Evolutionary conservation across 2,113 vertebrate genomes (phyloP).

Genomic region (Lonchura striata): DNA sequence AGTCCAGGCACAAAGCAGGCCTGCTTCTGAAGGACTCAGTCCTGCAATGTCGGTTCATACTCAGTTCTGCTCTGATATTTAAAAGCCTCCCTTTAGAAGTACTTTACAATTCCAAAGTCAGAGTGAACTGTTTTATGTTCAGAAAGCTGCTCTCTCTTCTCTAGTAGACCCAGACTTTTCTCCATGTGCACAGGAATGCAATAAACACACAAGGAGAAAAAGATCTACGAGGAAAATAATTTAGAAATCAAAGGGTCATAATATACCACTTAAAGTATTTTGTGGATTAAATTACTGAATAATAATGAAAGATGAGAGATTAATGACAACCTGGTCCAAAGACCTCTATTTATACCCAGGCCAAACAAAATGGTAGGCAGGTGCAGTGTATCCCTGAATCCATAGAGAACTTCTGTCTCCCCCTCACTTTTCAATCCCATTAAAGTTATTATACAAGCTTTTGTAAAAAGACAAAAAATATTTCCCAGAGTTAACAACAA

Average conservation of each 20-base stretch:
- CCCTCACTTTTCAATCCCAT: neutral
- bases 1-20: neutral
- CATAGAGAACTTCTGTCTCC: neutral
- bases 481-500: constrained; percentile 27
- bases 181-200: neutral
- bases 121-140: neutral
- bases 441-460: neutral
- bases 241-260: constrained; percentile 51
- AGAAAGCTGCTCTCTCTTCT: neutral
- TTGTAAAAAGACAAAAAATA: constrained; percentile 21
- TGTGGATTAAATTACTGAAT: constrained; percentile 40
- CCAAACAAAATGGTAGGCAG: constrained; percentile 37
- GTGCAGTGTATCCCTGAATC: neutral
- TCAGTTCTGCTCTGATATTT: neutral
- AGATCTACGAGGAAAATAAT: neutral
- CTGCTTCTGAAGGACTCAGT: neutral
- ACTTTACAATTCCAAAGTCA: neutral
- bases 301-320: constrained; percentile 51
- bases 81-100: neutral
- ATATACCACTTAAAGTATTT: constrained; percentile 25
- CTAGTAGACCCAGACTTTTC: neutral
- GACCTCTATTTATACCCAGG: constrained; percentile 33
- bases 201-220: neutral
- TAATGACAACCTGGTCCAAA: constrained; percentile 33
- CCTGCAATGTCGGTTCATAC: neutral